Evolutionary conservation across 2,113 vertebrate genomes (phyloP).

Genomic region (Acinonyx jubatus): DNA sequence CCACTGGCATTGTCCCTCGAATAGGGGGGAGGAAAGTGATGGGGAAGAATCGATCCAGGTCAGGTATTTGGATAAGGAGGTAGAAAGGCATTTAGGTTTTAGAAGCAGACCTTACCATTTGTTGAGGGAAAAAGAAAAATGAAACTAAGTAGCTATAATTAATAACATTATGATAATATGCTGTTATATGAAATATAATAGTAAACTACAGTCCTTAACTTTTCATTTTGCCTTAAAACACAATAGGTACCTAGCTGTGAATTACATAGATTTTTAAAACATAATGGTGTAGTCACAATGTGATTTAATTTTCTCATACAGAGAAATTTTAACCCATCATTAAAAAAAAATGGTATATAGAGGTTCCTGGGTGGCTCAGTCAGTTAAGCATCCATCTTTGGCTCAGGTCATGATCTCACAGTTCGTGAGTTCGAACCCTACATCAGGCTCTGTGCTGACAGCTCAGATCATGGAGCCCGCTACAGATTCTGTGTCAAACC

Average conservation of each 20-base stretch:
- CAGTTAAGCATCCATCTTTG: too few relatives aligned
- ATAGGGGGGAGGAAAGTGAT: background rate
- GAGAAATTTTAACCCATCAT: background rate
- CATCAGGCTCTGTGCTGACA: too few relatives aligned
- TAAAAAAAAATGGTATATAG: background rate
- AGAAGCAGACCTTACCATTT: background rate
- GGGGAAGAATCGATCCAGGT: background rate
- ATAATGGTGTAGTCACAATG: background rate
- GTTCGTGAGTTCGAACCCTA: too few relatives aligned
- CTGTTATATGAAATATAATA: background rate
- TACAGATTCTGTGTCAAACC: too few relatives aligned
- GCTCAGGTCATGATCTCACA: too few relatives aligned
- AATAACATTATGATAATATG: background rate
- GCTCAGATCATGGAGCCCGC: too few relatives aligned
- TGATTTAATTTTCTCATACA: background rate
- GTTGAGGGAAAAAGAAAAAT: background rate
- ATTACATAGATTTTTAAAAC: background rate
- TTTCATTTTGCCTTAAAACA: background rate
- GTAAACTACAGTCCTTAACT: background rate
- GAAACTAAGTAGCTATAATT: background rate
- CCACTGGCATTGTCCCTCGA: background rate
- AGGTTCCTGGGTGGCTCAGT: too few relatives aligned
- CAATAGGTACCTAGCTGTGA: background rate
- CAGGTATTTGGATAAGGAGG: background rate
- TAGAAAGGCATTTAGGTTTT: background rate